Base-by-base conservation (phyloP, 2,113 vertebrate species). In the Dolichotis patagonum region DNA sequence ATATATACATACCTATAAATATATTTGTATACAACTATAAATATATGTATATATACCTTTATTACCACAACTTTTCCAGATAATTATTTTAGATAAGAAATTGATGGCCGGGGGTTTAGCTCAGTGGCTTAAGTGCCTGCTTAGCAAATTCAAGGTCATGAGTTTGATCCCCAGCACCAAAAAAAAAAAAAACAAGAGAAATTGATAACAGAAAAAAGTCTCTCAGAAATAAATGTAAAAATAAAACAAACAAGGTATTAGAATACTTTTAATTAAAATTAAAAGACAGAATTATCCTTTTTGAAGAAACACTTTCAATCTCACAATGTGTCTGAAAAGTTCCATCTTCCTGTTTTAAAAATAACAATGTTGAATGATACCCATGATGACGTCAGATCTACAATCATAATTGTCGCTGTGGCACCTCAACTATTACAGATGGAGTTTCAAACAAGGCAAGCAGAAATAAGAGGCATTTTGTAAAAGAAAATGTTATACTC, bases 401-500 rank as follows among this genome's bases (percentile, higher is more conserved):
- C 84, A n/a, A 13, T 69, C 46, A 91, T 17, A 94, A 73, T 54
- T 56, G 1, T 88, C 54, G 41, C 6, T 88, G 96, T 91, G 58
- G 94, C 65, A 83, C 69, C 43, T 58, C n/a, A 84, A 63, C 24
- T 71, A n/a, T 62, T 90, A 82, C 84, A 91, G 46, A 88, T 24
- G 14, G 32, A 90, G 86, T 46, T 78, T 96, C 80, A 96, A 85
- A 92, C 86, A 97, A 96, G 0, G 0, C 82, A 91, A 46, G 43
- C 13, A 82, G 93, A 98, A 97, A 80, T 85, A 97, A 97, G 88
- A 85, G 43, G 96, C 84, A 54, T 85, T 97, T 97, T 97, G 97
- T 97, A 94, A 93, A 98, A 35, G 41, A 86, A 94, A 98, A 97
- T 95, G 97, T 91, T 97, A 98, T 17, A 88, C 63, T 82, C 28